These are phyloP conservation scores for Zaprionus taronus DNA, from an alignment of 1,140 invertebrate species.

Conservation along the genomic window DNA sequence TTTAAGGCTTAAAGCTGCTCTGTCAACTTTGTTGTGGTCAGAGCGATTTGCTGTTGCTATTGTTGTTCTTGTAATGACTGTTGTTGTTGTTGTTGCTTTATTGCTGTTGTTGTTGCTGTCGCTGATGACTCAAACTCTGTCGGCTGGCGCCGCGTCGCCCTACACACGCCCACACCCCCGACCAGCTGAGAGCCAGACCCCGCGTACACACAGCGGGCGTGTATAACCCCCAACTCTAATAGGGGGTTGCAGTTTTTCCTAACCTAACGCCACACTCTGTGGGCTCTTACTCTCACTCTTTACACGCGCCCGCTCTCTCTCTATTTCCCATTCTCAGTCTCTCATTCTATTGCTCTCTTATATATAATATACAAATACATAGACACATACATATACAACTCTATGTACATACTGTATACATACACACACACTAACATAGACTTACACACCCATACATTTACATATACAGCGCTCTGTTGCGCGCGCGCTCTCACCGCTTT, in stretches of 20 bases:
- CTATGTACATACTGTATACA: constrained; percentile 1
- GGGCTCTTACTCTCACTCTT: constrained; percentile 30
- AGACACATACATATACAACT: not conserved
- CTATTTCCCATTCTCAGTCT: constrained; percentile 22
- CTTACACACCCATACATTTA: not conserved
- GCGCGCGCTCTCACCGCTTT: constrained; percentile 77
- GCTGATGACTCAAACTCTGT: constrained; percentile 78
- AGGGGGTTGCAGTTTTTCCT: constrained; percentile 76
- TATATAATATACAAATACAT: constrained; percentile 10
- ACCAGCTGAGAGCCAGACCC: not conserved
- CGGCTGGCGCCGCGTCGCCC: constrained; percentile 62
- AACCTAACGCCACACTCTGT: constrained; percentile 41
- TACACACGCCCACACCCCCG: constrained; percentile 36
- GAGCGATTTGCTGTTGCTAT: constrained; percentile 26
- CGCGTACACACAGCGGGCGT: constrained; percentile 41
- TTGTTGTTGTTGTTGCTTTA: constrained; percentile 3
- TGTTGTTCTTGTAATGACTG: constrained; percentile 30
- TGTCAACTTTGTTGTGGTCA: constrained; percentile 33
- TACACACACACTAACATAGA: not conserved
- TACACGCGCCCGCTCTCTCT: constrained; percentile 31
- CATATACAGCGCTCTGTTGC: constrained; percentile 32
- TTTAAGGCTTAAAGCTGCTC: constrained; percentile 71
- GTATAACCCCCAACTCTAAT: constrained; percentile 73
- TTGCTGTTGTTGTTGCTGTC: constrained; percentile 22
- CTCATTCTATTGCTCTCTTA: constrained; percentile 1